phyloP scores from a whole-genome alignment of 2,797 vertebrate genomes.

The Poecilia picta region DNA sequence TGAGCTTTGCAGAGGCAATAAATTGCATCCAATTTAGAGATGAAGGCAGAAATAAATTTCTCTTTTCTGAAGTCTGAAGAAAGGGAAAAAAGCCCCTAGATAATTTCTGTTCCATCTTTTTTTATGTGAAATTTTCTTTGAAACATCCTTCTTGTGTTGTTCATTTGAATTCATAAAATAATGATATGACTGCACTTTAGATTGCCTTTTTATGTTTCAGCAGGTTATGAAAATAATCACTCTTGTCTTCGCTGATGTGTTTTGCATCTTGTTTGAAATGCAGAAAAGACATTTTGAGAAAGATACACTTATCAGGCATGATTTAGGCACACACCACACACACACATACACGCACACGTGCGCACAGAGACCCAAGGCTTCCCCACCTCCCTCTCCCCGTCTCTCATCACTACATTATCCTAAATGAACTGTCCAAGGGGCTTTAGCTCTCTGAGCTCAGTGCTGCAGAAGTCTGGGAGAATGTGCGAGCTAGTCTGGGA shows the following conservation, averaged over 20 bases:
- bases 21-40: constrained; percentile 90
- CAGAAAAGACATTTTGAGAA: constrained; percentile 67
- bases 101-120: constrained; percentile 79
- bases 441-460: constrained; percentile 66
- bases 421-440: constrained; percentile 78
- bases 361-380: constrained; percentile 25
- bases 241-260: constrained; percentile 74
- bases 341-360: constrained; percentile 2
- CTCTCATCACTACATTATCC: constrained; percentile 75
- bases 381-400: constrained; percentile 36
- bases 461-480: constrained; percentile 58
- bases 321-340: constrained; percentile 50
- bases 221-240: constrained; percentile 82
- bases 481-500: constrained; percentile 59
- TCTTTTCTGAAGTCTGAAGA: constrained; percentile 85
- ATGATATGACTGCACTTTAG: constrained; percentile 71
- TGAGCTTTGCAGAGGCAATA: constrained; percentile 88
- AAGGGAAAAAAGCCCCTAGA: constrained; percentile 73
- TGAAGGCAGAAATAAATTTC: constrained; percentile 89
- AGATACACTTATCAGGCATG: constrained; percentile 75
- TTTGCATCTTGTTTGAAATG: constrained; percentile 73
- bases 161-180: constrained; percentile 79
- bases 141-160: constrained; percentile 79
- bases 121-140: constrained; percentile 78
- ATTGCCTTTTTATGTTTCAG: constrained; percentile 76